These are phyloP conservation scores for Myzus persicae DNA, from an alignment of 1,140 invertebrate genomes.

Conservation along the genomic window DNA sequence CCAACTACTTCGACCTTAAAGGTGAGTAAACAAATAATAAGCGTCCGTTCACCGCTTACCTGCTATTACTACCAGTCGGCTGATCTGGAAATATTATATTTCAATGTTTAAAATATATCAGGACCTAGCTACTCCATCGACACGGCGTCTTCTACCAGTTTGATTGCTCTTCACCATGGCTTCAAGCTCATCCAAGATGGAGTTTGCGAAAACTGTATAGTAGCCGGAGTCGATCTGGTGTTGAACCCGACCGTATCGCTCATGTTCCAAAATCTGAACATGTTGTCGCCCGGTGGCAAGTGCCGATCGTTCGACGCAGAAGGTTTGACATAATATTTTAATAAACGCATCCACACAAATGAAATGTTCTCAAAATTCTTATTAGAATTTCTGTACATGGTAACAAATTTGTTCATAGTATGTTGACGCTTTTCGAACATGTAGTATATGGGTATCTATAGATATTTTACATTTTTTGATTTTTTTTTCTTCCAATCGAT, in stretches of 20 bases:
- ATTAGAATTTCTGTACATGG: too few relatives aligned
- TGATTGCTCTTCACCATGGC: slow-evolving; percentile 64
- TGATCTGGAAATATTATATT: neutral
- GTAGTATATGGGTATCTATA: too few relatives aligned
- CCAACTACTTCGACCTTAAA: slow-evolving; percentile 72
- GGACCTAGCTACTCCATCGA: slow-evolving; percentile 61
- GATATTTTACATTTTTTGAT: too few relatives aligned
- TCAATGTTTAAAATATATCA: slow-evolving; percentile 22
- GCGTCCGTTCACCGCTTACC: neutral
- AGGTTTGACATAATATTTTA: slow-evolving; percentile 3
- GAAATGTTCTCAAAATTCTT: too few relatives aligned
- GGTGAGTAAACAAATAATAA: slow-evolving; percentile 63
- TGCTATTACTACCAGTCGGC: neutral
- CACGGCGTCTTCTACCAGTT: slow-evolving; percentile 60
- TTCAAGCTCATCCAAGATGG: slow-evolving; percentile 69
- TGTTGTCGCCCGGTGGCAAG: slow-evolving; percentile 58
- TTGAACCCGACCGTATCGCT: slow-evolving; percentile 70
- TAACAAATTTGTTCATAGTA: too few relatives aligned
- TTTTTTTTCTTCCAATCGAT: too few relatives aligned
- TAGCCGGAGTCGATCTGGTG: slow-evolving; percentile 70
- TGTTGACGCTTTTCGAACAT: too few relatives aligned
- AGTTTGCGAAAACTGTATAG: slow-evolving; percentile 72
- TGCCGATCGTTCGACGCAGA: slow-evolving; percentile 58
- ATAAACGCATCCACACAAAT: neutral
- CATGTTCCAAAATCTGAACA: slow-evolving; percentile 64